Evolutionary conservation across 2,113 vertebrate genomes (phyloP), one percentile per base, ranked within the genome.

Genomic region (Mormyrus iriodes): DNA sequence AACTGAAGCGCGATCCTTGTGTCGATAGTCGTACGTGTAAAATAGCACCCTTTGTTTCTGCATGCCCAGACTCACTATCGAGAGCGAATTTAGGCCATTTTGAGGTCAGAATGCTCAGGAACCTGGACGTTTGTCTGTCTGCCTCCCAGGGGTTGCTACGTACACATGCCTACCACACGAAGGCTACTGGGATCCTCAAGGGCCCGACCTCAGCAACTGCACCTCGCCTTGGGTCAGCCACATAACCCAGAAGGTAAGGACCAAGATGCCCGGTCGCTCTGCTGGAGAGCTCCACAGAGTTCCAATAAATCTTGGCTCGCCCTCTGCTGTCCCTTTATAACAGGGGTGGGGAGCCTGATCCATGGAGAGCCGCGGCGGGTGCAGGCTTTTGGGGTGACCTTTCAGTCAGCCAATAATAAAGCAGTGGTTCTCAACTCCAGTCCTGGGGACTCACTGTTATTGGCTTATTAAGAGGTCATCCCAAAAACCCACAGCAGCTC

Each of bases 171-270:
- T 98, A 89, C 93, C 95, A 0, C 97, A 97, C 89, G 95, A 97
- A 1, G 98, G 97, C 65, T 94, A 96, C 91, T 99, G 98, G 98
- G 96, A 98, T 91, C 96, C 97, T 42, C 96, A 97, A 94, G 98
- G 98, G 91, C 98, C 98, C 13, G 98, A 99, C 92, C 96, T 99
- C 93, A 99, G 98, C 96, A 99, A 99, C 95, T 99, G 98, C 93
- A 99, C 98, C 90, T 99, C 98, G 69, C 97, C 97, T 8, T 99
- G 98, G 98, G 97, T 99, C 94, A 99, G 97, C 93, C 97, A 99
- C 92, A 99, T 99, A 93, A 97, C 97, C 91, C 98, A 99, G 92
- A 99, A 98, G 96, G 98, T 99, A 96, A 97, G 95, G 8, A 84
- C 21, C 19, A 19, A 46, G 39, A n/a, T 0, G 2, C 21, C 42